Base-by-base conservation (phyloP, 2,113 vertebrate genomes). In the Albula goreensis region DNA sequence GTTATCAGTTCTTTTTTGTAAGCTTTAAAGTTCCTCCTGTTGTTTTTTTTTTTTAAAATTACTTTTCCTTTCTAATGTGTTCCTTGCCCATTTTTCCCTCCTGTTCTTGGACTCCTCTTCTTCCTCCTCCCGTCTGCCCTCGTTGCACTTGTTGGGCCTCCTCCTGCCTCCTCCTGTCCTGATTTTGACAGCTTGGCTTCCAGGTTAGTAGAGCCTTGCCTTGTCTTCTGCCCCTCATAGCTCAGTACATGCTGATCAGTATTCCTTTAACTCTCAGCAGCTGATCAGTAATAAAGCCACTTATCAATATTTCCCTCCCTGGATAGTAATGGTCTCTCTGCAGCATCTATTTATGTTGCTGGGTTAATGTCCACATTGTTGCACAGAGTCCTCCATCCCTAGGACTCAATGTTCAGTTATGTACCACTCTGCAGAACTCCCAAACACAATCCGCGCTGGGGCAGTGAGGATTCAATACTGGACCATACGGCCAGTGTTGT, bases 141-240 rank as follows among this genome's bases (percentile, higher is more conserved):
- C 91, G 92, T 88, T 92, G 63, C 50, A 51, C 50, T 17, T 81
- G 51, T 41, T 80, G 48, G 95, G 91, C 94, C 94, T 93, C 91
- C 81, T 89, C 94, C 94, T 91, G 94, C 92, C 94, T 92, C 94
- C 95, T 92, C 90, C 91, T 92, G 90, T 95, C 88, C 95, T 94
- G 85, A 95, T 93, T 94, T 88, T 66, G 15, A 66, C 94, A 96
- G 96, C 94, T 94, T 96, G 94, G 93, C 94, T 92, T 91, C 95
- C 94, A 96, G 95, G 95, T 96, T 91, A 96, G 95, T 96, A 96
- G 95, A 96, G 95, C 90, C 91, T 93, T 87, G 90, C 84, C 90
- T 63, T 89, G 89, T 92, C 50, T 77, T 11, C 66, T 77, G 11
- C 19, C 25, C 50, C 52, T 5, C 8, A n/a, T 19, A 4, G 1